Evolutionary conservation across 2,888 invertebrate species (phyloP), one percentile per base, ranked within the genome.

Genomic region (Raillietiella orientalis): DNA sequence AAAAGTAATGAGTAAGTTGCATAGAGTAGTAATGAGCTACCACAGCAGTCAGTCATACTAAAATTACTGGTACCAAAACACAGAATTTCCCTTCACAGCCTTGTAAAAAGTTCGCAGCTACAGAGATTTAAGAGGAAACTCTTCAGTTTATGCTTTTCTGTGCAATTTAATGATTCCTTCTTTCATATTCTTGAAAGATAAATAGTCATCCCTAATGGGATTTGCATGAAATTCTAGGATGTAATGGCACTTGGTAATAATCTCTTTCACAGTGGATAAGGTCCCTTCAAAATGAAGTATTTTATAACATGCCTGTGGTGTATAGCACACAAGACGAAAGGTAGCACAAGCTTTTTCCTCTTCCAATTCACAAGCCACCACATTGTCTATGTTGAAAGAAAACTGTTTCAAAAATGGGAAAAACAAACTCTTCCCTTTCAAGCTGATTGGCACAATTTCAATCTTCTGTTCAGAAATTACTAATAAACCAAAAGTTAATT

Each of bases 271-370:
- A 2, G 57, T 59, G 3, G 54, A 53, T 24, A 59, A 55, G 33
- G 75, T 72, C 3, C 69, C 60, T 47, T 82, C 82, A 41, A 84
- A 82, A 41, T 74, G 74, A 38, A 74, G 72, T 40, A 66, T 62
- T 42, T 77, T 77, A 45, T 71, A 79, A 26, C 62, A n/a, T n/a
- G n/a, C 61, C 4, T 37, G 50, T 12, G 37, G 40, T 6, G 36
- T 36, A 10, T 40, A 34, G 45, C 60, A 71, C 23, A 66, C 60
- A 38, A 79, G 52, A 28, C 71, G 57, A 39, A 82, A 67, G 25
- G 58, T 56, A 4, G 66, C 60, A 40, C 56, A 58, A 13, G 62
- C 59, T 40, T 64, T 66, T n/a, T 58, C 56, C 39, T 75, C 75
- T 10, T 62, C 51, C 31, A 74, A 50, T 42, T 77, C 75, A 43